Conservation (phyloP, 2,113 vertebrate species). For the Scomber scombrus region DNA sequence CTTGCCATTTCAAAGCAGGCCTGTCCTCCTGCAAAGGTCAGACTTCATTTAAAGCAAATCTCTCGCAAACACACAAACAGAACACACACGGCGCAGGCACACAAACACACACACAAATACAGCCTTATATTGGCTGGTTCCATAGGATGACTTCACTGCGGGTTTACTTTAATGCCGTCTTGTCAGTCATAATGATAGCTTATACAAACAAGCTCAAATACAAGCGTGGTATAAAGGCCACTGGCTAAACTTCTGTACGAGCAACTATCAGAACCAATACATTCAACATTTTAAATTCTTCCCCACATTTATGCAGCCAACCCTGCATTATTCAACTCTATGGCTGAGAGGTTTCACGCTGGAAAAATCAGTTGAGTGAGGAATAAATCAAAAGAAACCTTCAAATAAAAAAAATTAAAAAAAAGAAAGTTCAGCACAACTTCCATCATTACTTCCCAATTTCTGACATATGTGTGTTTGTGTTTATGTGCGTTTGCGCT, state of each 20-base stretch:
- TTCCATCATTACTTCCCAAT: conserved; percentile 7
- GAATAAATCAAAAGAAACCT: conserved; percentile 41
- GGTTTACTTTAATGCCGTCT: conserved; percentile 52
- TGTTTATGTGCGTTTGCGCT: conserved; percentile 17
- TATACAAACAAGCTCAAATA: conserved; percentile 51
- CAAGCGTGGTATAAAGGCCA: conserved; percentile 19
- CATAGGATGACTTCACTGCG: conserved; percentile 41
- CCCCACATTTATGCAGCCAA: not conserved
- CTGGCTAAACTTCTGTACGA: conserved; percentile 20
- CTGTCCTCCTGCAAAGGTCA: conserved; percentile 72
- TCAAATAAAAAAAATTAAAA: not conserved
- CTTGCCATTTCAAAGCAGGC: conserved; percentile 75
- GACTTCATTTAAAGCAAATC: conserved; percentile 79
- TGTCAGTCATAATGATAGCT: conserved; percentile 65
- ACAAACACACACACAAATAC: conserved; percentile 22
- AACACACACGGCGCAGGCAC: not conserved
- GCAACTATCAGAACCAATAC: conserved; percentile 21
- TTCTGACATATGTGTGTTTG: not conserved
- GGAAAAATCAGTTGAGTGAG: conserved; percentile 20
- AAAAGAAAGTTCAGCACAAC: conserved; percentile 26
- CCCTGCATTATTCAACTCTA: conserved; percentile 25
- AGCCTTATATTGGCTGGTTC: conserved; percentile 55
- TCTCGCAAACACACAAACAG: conserved; percentile 74
- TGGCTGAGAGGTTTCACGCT: not conserved
- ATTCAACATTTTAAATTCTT: conserved; percentile 24